These are phyloP conservation scores for Takifugu flavidus DNA, from an alignment of 2,113 vertebrate genomes.

Conservation along the genomic window DNA sequence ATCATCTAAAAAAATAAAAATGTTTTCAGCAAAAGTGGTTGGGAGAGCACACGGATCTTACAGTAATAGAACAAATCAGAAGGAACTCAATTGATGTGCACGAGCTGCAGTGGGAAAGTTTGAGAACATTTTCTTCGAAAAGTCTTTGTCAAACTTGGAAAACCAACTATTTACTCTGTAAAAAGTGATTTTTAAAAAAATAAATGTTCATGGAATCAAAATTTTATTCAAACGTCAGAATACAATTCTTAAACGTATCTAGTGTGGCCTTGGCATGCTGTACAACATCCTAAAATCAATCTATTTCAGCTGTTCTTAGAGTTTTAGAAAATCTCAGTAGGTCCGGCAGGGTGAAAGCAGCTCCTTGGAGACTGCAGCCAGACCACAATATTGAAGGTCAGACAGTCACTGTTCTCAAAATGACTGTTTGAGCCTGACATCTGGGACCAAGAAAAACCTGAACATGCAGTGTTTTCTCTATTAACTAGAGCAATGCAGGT, in stretches of 20 bases:
- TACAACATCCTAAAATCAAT: not conserved
- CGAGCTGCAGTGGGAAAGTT: constrained; percentile 9
- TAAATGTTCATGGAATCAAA: no score
- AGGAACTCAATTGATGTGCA: constrained; percentile 49
- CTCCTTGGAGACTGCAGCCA: constrained; percentile 25
- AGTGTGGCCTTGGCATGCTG: no score
- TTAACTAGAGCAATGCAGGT: not conserved
- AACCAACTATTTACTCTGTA: no score
- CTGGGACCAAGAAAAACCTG: not conserved
- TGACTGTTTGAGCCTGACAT: constrained; percentile 27
- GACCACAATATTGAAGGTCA: constrained; percentile 6
- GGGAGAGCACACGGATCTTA: constrained; percentile 31
- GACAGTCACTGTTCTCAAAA: no score
- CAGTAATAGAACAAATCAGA: constrained; percentile 45
- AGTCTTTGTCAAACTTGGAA: no score
- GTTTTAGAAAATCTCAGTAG: constrained; percentile 32
- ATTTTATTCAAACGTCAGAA: no score
- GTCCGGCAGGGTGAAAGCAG: constrained; percentile 27
- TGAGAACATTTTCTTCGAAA: no score
- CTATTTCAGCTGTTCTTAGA: no score
- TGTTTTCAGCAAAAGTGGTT: constrained; percentile 45
- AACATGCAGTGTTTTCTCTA: constrained; percentile 12
- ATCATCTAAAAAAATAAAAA: constrained; percentile 32
- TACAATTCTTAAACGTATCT: no score
- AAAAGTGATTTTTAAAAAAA: not conserved